These are phyloP conservation scores for Acanthosepion lycidas DNA, from an alignment of 2,888 invertebrate genomes.

Conservation along the genomic window DNA sequence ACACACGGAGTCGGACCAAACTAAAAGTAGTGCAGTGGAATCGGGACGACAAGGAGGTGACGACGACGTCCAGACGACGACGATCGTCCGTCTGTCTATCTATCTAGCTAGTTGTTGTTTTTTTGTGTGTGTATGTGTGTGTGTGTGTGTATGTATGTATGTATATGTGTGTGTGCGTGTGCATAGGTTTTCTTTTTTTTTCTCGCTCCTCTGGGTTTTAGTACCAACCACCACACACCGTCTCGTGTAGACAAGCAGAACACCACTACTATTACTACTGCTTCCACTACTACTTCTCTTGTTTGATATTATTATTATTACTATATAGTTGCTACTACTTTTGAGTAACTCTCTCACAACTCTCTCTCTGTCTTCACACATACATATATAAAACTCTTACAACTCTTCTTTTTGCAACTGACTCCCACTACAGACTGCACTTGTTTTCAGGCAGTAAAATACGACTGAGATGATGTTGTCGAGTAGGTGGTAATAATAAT, in stretches of 20 bases:
- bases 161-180: neutral
- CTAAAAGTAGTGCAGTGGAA: neutral
- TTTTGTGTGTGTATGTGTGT: neutral
- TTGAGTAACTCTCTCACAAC: neutral
- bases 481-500: neutral
- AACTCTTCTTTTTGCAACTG: constrained; percentile 35
- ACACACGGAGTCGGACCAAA: constrained; percentile 33
- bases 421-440: constrained; percentile 39
- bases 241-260: constrained; percentile 34
- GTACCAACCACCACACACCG: constrained; percentile 22
- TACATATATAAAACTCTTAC: neutral
- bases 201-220: neutral
- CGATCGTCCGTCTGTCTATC: constrained; percentile 35
- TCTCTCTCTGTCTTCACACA: neutral
- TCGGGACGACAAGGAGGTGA: constrained; percentile 8
- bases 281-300: neutral
- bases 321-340: constrained; percentile 44
- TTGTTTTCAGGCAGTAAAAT: constrained; percentile 13
- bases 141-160: neutral
- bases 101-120: neutral
- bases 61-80: constrained; percentile 45
- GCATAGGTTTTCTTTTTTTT: neutral
- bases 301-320: neutral
- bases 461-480: neutral
- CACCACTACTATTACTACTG: neutral